These are phyloP conservation scores for Perccottus glenii DNA, from an alignment of 2,113 vertebrate species.

Conservation along the genomic window DNA sequence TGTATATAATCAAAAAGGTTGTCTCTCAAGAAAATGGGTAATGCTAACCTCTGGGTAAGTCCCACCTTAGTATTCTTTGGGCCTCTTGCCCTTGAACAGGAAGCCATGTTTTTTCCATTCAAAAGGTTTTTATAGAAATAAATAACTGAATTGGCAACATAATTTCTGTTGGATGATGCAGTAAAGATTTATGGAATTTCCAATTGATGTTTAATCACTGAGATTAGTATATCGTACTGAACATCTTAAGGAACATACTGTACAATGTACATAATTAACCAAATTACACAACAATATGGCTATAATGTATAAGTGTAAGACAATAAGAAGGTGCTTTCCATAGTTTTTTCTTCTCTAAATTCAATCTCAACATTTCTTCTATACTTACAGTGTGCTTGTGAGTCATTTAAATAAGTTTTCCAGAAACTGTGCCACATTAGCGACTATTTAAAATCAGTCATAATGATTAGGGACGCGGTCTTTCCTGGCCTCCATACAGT, in stretches of 20 bases:
- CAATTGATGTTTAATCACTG: not conserved
- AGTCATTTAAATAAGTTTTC: not conserved
- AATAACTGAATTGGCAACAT: not conserved
- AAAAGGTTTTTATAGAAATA: not conserved
- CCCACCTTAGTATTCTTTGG: no score
- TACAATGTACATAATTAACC: not conserved
- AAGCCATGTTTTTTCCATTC: no score
- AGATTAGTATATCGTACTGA: not conserved
- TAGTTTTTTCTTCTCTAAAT: not conserved
- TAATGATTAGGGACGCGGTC: not conserved
- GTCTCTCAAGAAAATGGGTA: no score
- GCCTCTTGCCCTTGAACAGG: no score
- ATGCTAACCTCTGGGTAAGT: no score
- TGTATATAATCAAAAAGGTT: no score
- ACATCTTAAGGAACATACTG: not conserved
- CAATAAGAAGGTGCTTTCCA: not conserved
- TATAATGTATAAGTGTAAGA: not conserved
- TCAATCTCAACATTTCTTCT: not conserved
- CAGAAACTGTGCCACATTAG: slow-evolving; percentile 2
- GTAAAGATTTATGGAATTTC: no score
- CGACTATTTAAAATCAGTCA: slow-evolving; percentile 4
- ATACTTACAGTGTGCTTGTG: not conserved
- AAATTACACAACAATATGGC: not conserved
- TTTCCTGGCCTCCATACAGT: not conserved
- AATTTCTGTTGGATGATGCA: not conserved